These are phyloP conservation scores for Drosophila nr. medialis DNA, from an alignment of 2,888 invertebrate species.

Conservation along the genomic window DNA sequence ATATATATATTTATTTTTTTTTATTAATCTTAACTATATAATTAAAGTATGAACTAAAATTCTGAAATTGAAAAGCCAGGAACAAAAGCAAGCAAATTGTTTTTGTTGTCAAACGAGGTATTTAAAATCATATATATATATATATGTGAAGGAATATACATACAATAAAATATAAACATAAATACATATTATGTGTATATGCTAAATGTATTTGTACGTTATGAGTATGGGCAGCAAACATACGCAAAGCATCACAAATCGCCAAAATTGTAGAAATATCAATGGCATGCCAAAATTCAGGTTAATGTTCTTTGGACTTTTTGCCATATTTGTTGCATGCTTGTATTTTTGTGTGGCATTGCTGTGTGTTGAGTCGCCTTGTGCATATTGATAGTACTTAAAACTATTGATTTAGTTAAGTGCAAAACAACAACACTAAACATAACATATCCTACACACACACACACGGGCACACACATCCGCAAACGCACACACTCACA, in stretches of 20 bases:
- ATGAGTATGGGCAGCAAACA: conserved; percentile 13
- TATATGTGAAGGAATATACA: conserved; percentile 12
- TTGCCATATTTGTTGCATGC: conserved; percentile 16
- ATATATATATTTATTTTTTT: conserved; percentile 36
- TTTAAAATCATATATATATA: conserved; percentile 32
- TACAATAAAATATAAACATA: conserved; percentile 5
- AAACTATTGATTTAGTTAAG: conserved; percentile 28
- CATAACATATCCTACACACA: conserved; percentile 63
- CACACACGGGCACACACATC: conserved; percentile 36
- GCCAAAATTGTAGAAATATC: conserved; percentile 1
- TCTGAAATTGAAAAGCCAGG: conserved; percentile 6
- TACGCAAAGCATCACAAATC: conserved; percentile 1
- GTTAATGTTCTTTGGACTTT: conserved; percentile 5
- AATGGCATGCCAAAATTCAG: not conserved
- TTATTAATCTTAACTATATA: conserved; percentile 46
- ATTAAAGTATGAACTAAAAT: conserved; percentile 38
- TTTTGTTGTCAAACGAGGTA: conserved; percentile 41
- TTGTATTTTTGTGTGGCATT: conserved; percentile 7
- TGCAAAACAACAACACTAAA: conserved; percentile 36
- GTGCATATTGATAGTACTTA: conserved; percentile 22
- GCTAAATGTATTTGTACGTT: conserved; percentile 41
- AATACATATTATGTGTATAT: conserved; percentile 20
- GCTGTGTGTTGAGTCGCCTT: not conserved
- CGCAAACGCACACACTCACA: conserved; percentile 34
- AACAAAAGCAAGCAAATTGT: conserved; percentile 12